Base-by-base conservation (phyloP, 2,888 invertebrate species). In the Nomada ferruginata region DNA sequence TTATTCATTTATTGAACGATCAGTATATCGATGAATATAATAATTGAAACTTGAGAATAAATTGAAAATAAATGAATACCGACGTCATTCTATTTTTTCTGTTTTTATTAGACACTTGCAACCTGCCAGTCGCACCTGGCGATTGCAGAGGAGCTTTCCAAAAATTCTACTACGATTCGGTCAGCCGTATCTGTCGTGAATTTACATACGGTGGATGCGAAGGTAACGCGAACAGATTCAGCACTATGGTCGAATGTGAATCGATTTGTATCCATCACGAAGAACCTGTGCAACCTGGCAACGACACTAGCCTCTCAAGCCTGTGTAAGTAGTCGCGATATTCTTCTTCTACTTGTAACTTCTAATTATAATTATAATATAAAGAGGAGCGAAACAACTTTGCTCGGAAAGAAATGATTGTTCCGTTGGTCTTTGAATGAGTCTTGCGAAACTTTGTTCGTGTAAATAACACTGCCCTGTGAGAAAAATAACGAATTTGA, bases 181-280 rank as follows among this genome's bases (percentile, higher is more conserved):
- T 90, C 0, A 93, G 94, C 0, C 95, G 96, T 18, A 93, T 94
- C 53, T 98, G 98, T 92, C 94, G 95, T 71, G 94, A 95, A 83
- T 98, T 97, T 93, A 94, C 94, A 1, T 98, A 97, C 91, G 96
- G 97, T 53, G 98, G 98, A 77, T 98, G 98, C 92, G 95, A 94
- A 53, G 98, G 98, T 50, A 97, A 97, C 88, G 96, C 97, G 69
- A 98, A 98, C 93, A 95, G 97, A 72, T 98, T 98, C 94, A 96
- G 96, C 77, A 95, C 95, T 13, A 92, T 94, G n/a, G 95, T 95
- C 44, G 97, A 97, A 91, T 98, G 98, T 91, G 95, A 96, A 92
- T 95, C 95, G 5, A 94, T 96, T 89, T 98, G 98, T 93, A 92
- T 96, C 77, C 94, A 94, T 74, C 95, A 94, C 64, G 95, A 95